phyloP scores from a whole-genome alignment of 1,140 invertebrate genomes.

The Diabrotica virgifera region DNA sequence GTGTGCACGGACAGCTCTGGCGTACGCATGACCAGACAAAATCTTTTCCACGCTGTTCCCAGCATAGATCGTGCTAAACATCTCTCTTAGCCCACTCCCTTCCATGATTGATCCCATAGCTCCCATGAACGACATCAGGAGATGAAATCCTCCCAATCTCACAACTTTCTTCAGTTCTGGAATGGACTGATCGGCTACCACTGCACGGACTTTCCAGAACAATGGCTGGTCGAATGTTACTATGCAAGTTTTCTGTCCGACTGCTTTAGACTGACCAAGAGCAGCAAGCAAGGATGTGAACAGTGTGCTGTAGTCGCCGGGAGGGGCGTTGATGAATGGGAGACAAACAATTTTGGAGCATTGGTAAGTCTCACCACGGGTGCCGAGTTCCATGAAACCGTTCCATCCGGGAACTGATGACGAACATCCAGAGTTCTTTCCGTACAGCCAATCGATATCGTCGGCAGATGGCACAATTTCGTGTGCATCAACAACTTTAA shows the following conservation, averaged over 20 bases:
- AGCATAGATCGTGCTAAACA: background rate
- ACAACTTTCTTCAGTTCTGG: background rate
- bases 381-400: background rate
- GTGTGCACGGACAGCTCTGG: background rate
- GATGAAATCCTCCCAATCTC: background rate
- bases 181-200: background rate
- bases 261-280: background rate
- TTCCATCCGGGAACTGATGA: background rate
- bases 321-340: background rate
- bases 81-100: background rate
- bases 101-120: background rate
- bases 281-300: background rate
- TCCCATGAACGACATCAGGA: background rate
- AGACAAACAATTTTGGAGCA: background rate
- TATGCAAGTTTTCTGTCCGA: background rate
- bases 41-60: background rate
- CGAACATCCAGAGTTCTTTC: background rate
- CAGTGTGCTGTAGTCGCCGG: background rate
- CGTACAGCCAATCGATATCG: background rate
- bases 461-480: too few relatives aligned
- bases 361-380: background rate
- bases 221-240: conserved; percentile 1
- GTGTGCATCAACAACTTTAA: too few relatives aligned
- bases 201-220: background rate
- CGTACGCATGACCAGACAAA: background rate